These are phyloP conservation scores for Tetanocera ferruginea DNA, from an alignment of 2,888 invertebrate genomes.

Conservation along the genomic window DNA sequence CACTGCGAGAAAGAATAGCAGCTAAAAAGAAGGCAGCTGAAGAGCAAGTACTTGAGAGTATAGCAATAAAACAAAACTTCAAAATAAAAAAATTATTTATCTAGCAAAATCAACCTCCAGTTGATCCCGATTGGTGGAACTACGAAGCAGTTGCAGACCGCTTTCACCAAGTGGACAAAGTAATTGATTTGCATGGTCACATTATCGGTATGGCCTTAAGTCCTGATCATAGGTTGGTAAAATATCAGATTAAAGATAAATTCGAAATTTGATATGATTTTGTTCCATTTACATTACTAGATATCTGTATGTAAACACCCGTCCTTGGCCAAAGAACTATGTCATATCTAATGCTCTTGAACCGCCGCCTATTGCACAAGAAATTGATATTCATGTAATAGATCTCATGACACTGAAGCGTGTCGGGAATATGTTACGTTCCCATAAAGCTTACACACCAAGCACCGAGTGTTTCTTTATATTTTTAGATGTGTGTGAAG, in stretches of 20 bases:
- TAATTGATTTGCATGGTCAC: constrained; percentile 87
- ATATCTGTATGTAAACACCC: constrained; percentile 85
- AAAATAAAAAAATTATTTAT: neutral
- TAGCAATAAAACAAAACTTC: neutral
- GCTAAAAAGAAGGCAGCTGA: constrained; percentile 72
- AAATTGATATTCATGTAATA: constrained; percentile 89
- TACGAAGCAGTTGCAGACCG: constrained; percentile 78
- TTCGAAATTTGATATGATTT: neutral
- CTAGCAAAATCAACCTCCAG: constrained; percentile 67
- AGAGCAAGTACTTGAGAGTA: constrained; percentile 56
- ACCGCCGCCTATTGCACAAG: constrained; percentile 87
- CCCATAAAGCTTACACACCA: constrained; percentile 86
- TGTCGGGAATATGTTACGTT: constrained; percentile 82
- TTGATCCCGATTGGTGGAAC: constrained; percentile 78
- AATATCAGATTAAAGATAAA: neutral
- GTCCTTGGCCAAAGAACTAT: constrained; percentile 86
- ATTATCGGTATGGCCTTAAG: constrained; percentile 90
- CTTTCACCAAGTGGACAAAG: constrained; percentile 82
- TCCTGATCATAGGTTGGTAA: constrained; percentile 78
- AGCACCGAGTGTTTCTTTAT: constrained; percentile 90
- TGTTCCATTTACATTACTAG: constrained; percentile 62
- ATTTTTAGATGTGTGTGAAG: constrained; percentile 84
- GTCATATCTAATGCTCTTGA: constrained; percentile 81
- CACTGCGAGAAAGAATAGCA: constrained; percentile 77
- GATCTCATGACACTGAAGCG: constrained; percentile 82